Base-by-base conservation (phyloP, 2,797 vertebrate species). In the Myotis daubentonii region DNA sequence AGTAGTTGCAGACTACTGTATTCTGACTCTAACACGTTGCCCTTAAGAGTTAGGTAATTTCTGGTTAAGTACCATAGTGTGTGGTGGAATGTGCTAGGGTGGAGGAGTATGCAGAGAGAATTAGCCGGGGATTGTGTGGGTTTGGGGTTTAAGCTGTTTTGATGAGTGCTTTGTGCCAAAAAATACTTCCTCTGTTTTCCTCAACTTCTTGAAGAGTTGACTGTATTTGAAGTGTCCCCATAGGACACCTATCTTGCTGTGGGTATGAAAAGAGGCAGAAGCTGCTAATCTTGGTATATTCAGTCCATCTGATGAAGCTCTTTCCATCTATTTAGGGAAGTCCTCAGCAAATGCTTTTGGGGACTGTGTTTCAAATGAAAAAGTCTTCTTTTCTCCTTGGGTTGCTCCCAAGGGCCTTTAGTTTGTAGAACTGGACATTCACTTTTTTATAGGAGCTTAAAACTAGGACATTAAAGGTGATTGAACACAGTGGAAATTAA, bases 101-200 rank as follows among this genome's bases (percentile, higher is more conserved):
- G 89, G 90, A 86, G 94, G 91, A 95, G 70, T 62, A 8, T 92
- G 47, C n/a, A 51, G 74, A 93, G 76, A 71, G 49, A 86, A 88
- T 89, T 87, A 89, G 86, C 79, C 78, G 71, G 53, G 33, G 74
- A 38, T 30, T 78, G 70, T 65, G 91, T 91, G 84, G 91, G 92
- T 86, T 91, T 92, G 86, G 78, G 33, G 15, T 95, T 94, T 83
- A 80, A 94, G 79, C 79, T 93, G 89, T 95, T 95, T 94, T 79
- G 89, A 82, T 83, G 66, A 95, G 83, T 55, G 38, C 71, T 80
- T 85, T 87, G 38, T 94, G 80, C 89, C 89, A 94, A 25, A 44
- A 93, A 94, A n/a, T 83, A 85, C 44, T 72, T 91, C 74, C 71
- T 85, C 55, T 87, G 28, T 53, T 72, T 81, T 36, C 62, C 53